These are phyloP conservation scores for Cryptocephalus primarius DNA, from an alignment of 2,888 invertebrate species.

Conservation along the genomic window DNA sequence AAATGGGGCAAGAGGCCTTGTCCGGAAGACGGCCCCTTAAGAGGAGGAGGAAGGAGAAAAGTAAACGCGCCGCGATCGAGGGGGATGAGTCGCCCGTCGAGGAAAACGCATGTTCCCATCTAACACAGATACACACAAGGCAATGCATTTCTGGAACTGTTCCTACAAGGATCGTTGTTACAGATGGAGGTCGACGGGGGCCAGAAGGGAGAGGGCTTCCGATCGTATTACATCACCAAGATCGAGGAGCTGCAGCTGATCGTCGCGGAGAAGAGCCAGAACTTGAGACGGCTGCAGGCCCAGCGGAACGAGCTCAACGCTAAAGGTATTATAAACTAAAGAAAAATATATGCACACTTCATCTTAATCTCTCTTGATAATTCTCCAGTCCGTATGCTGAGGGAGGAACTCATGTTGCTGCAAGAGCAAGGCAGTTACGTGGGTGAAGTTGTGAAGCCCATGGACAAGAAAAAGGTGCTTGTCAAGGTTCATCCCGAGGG, in stretches of 20 bases:
- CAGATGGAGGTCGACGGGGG: conserved; percentile 65
- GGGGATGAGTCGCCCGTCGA: too few species aligned
- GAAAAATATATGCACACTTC: too few species aligned
- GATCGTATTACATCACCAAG: conserved; percentile 94
- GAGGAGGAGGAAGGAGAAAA: too few species aligned
- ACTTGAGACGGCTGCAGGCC: conserved; percentile 91
- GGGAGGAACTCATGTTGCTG: conserved; percentile 92
- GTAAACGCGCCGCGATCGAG: too few species aligned
- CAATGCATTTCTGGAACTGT: neutral
- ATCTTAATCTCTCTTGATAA: neutral
- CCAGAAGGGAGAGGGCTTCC: conserved; percentile 75
- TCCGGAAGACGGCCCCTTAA: too few species aligned
- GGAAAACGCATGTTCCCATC: too few species aligned
- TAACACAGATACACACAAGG: too few species aligned
- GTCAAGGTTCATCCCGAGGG: conserved; percentile 99
- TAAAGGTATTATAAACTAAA: conserved; percentile 63
- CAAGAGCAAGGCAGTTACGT: conserved; percentile 99
- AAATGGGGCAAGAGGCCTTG: too few species aligned
- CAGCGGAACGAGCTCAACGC: conserved; percentile 98
- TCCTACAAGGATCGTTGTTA: conserved; percentile 12
- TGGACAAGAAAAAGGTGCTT: conserved; percentile 99
- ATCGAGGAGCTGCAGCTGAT: conserved; percentile 93
- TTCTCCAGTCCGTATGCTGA: conserved; percentile 79
- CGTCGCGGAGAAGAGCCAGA: conserved; percentile 96
- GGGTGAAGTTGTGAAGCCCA: conserved; percentile 98